Conservation (phyloP, 1,140 invertebrate genomes). For the Zelostemma sp. region DNA sequence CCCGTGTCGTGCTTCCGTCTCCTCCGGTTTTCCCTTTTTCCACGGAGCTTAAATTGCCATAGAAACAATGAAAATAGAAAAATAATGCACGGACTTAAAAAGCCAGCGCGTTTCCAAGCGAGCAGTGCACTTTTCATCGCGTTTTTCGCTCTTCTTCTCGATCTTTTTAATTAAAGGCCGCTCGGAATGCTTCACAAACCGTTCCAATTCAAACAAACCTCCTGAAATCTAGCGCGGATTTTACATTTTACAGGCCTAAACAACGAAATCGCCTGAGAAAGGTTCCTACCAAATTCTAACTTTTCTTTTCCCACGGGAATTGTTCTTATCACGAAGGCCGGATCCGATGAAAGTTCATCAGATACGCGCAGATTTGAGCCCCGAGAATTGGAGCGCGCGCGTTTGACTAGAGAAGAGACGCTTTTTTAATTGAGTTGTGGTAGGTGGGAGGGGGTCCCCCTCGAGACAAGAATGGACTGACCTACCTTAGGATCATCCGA, state of each 20-base stretch:
- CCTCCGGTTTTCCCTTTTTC: too few relatives aligned
- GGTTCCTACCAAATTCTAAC: too few relatives aligned
- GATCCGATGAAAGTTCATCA: neutral
- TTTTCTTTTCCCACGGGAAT: too few relatives aligned
- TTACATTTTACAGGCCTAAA: too few relatives aligned
- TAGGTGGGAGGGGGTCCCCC: conserved; percentile 42
- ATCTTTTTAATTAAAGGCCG: neutral
- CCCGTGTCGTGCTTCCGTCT: too few relatives aligned
- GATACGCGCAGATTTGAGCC: neutral
- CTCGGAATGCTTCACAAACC: too few relatives aligned
- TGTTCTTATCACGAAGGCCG: too few relatives aligned
- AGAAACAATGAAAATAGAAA: neutral
- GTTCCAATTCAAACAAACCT: too few relatives aligned
- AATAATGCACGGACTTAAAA: neutral
- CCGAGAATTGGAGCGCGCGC: conserved; percentile 2
- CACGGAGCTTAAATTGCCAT: too few relatives aligned
- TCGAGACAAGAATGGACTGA: conserved; percentile 65
- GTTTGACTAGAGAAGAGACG: conserved; percentile 30
- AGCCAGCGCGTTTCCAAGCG: neutral
- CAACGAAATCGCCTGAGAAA: too few relatives aligned
- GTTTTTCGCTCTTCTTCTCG: neutral
- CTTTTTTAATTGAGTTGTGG: conserved; percentile 40
- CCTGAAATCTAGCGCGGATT: too few relatives aligned
- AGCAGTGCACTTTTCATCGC: too few relatives aligned
- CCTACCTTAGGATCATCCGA: conserved; percentile 71